Evolutionary conservation across 2,113 vertebrate species (phyloP).

Genomic region (Pyrgilauda ruficollis): DNA sequence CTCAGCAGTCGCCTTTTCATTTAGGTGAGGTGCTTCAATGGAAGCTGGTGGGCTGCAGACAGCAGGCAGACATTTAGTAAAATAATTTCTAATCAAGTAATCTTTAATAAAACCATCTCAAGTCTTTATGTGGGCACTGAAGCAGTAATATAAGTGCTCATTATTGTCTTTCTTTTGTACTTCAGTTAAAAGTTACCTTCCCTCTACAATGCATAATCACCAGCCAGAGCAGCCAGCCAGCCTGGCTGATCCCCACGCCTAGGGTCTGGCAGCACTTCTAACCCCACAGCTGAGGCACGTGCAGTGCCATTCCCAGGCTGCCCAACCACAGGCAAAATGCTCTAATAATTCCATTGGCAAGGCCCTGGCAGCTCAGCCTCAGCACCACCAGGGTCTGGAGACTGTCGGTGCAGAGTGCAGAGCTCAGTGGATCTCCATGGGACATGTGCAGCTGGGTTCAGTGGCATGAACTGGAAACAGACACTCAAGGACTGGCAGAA

Average conservation of each 20-base stretch:
- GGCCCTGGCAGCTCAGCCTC: accelerated
- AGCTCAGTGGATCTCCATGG: not conserved
- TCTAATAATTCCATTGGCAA: not conserved
- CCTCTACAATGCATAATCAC: constrained; percentile 4
- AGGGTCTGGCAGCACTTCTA: constrained; percentile 25
- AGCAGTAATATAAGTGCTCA: not conserved
- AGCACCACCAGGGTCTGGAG: accelerated
- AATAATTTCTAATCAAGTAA: constrained; percentile 2
- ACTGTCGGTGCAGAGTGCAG: not conserved
- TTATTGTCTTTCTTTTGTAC: constrained; percentile 38
- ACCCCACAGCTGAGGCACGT: not conserved
- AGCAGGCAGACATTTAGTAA: not conserved
- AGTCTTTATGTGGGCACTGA: not conserved
- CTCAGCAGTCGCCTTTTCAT: not conserved
- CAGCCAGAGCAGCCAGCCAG: constrained; percentile 14
- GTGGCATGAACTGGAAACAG: not conserved
- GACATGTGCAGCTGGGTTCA: accelerated
- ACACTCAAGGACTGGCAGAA: not conserved
- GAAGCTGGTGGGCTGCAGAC: constrained; percentile 23
- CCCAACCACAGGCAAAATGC: not conserved
- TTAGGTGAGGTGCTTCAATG: not conserved
- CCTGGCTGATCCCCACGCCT: not conserved
- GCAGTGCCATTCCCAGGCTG: not conserved
- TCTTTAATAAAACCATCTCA: constrained; percentile 22
- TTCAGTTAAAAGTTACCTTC: constrained; percentile 46